These are phyloP conservation scores for Elanus axillaris DNA, from an alignment of 2,113 vertebrate species.

Conservation along the genomic window DNA sequence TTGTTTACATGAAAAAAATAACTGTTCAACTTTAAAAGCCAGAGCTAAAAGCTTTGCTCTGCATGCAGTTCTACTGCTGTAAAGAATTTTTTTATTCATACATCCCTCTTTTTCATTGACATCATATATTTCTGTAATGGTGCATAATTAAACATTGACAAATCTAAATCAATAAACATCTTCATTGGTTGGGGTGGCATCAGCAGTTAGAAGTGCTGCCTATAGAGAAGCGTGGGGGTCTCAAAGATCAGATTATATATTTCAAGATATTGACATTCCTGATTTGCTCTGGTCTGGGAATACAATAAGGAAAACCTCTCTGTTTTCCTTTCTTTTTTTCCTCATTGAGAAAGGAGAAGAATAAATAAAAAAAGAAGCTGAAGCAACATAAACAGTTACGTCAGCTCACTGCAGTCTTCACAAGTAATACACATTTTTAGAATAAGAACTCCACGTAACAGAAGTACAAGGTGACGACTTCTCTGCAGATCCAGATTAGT, in stretches of 20 bases:
- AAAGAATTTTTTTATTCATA: conserved; percentile 51
- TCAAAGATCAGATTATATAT: background rate
- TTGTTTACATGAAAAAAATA: background rate
- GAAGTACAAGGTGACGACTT: background rate
- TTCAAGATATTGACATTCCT: conserved; percentile 7
- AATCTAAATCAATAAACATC: conserved; percentile 53
- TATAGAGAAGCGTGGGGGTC: background rate
- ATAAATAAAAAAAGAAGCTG: background rate
- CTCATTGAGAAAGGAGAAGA: background rate
- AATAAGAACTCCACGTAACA: background rate
- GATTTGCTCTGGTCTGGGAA: background rate
- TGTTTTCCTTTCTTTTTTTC: background rate
- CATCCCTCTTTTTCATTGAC: conserved; percentile 30
- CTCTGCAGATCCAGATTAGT: background rate
- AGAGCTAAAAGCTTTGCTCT: conserved; percentile 53
- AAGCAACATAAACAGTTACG: background rate
- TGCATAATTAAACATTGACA: conserved; percentile 64
- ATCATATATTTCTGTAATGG: conserved; percentile 38
- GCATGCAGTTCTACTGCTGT: conserved; percentile 25
- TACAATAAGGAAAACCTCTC: background rate
- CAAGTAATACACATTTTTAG: background rate
- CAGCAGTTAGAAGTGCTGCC: background rate
- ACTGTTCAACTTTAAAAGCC: background rate
- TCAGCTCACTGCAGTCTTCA: background rate
- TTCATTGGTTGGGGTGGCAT: background rate